Conservation (phyloP, 2,113 vertebrate species). For the Onychostoma macrolepis region DNA sequence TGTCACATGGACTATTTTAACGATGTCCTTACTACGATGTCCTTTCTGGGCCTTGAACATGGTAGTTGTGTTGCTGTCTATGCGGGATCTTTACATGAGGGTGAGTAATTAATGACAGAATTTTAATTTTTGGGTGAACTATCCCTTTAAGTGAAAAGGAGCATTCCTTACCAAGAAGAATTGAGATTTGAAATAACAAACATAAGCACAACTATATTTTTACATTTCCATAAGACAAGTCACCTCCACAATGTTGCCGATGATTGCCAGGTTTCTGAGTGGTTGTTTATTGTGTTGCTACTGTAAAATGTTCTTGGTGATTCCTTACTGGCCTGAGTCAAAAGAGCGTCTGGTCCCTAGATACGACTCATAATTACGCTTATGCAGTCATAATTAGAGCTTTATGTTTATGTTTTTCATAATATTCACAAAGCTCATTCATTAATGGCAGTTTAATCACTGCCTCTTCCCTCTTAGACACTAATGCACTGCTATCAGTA, state of each 20-base stretch:
- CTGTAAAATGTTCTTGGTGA: background rate
- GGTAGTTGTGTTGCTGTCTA: no score
- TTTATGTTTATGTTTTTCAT: constrained; percentile 23
- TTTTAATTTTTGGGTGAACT: background rate
- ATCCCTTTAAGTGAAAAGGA: no score
- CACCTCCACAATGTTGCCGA: background rate
- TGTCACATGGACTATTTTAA: no score
- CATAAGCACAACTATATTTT: background rate
- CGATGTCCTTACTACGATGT: no score
- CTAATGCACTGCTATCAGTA: background rate
- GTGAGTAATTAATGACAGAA: background rate
- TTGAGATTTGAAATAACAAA: background rate
- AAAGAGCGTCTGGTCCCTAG: background rate
- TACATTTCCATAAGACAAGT: background rate
- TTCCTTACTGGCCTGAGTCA: background rate
- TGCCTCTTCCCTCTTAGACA: constrained; percentile 1
- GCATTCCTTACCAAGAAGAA: no score
- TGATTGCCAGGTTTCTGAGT: background rate
- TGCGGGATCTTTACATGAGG: no score
- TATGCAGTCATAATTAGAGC: constrained; percentile 28
- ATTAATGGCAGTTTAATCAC: constrained; percentile 32
- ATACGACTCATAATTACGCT: constrained; percentile 4
- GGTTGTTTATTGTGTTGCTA: background rate
- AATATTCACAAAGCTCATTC: constrained; percentile 23
- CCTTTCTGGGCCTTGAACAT: no score